These are phyloP conservation scores for Fragum fragum DNA, from an alignment of 2,888 invertebrate species.

Conservation along the genomic window DNA sequence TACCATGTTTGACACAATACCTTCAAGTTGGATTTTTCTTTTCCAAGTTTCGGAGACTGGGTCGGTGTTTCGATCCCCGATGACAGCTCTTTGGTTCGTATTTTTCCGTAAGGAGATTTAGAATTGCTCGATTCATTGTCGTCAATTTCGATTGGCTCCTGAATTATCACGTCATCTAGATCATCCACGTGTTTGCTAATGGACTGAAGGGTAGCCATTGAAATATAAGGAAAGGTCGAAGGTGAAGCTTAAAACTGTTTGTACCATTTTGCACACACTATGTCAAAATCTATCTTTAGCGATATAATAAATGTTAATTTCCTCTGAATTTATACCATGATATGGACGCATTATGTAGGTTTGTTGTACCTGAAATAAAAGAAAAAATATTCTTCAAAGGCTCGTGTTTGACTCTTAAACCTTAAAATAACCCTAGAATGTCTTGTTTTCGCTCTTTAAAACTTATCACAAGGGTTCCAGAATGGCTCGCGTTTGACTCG, in stretches of 20 bases:
- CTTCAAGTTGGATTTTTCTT: background rate
- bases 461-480: too few species aligned
- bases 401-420: too few species aligned
- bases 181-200: conserved; percentile 20
- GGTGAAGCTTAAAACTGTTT: background rate
- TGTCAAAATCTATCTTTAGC: too few species aligned
- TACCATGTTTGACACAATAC: background rate
- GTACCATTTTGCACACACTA: background rate
- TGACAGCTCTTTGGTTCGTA: conserved; percentile 4
- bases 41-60: background rate
- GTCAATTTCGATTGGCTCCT: conserved; percentile 7
- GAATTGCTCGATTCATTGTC: background rate
- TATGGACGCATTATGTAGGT: too few species aligned
- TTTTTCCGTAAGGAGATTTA: conserved; percentile 11
- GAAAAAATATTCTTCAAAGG: too few species aligned
- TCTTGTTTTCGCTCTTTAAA: too few species aligned
- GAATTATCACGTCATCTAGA: conserved; percentile 11
- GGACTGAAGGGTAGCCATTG: conserved; percentile 24
- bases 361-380: too few species aligned
- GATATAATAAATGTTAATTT: too few species aligned
- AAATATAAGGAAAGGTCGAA: background rate
- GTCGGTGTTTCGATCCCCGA: background rate
- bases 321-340: too few species aligned
- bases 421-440: too few species aligned
- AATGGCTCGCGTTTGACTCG: too few species aligned